Percentiles rank a stretch among this genome's conserved stretches.
Conservation (phyloP, 2,113 vertebrate species). For the Corvus hawaiiensis region DNA sequence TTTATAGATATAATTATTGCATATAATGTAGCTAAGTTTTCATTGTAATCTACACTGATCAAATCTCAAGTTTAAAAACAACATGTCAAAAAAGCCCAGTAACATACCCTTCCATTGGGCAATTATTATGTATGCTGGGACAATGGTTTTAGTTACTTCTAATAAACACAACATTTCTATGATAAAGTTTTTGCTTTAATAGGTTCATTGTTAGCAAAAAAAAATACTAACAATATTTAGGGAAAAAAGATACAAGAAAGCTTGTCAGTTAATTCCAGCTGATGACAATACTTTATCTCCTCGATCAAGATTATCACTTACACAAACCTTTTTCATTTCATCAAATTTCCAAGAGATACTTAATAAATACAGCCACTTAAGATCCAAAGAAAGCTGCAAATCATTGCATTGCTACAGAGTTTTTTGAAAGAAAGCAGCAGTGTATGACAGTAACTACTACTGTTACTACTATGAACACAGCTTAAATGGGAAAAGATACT, state of each 20-base stretch:
- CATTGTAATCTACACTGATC: not conserved
- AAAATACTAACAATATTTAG: not conserved
- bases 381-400: not conserved
- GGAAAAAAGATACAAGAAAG: not conserved
- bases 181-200: not conserved
- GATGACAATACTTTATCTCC: not conserved
- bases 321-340: not conserved
- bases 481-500: not conserved
- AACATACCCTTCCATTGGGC: not conserved
- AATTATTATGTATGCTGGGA: not conserved
- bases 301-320: not conserved
- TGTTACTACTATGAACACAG: not conserved
- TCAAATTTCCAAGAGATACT: not conserved
- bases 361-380: not conserved
- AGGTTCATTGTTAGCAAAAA: not conserved
- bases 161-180: not conserved
- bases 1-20: not conserved
- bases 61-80: not conserved
- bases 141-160: not conserved
- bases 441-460: not conserved
- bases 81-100: fast-evolving
- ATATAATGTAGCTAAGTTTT: not conserved
- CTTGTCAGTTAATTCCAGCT: not conserved
- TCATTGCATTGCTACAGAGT: not conserved
- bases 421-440: not conserved